Percentiles rank a stretch among this genome's conserved stretches.
phyloP scores from a whole-genome alignment of 2,888 invertebrate genomes.

The Eucera pruinosa region DNA sequence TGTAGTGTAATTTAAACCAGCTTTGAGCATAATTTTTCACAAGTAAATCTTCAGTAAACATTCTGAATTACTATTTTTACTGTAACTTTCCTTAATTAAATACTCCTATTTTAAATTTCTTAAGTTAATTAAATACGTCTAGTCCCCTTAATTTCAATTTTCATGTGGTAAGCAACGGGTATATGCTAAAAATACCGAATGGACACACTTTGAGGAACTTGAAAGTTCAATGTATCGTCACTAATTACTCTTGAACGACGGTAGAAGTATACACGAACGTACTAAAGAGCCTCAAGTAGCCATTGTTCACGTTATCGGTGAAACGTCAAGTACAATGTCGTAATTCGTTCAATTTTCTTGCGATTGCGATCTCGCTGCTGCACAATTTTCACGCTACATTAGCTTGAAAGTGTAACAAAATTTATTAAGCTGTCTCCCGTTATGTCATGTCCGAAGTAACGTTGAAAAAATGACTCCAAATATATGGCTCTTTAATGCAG shows the following conservation, averaged over 20 bases:
- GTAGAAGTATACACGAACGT: not conserved
- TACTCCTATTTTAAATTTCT: too few species aligned
- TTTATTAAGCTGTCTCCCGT: slow-evolving; percentile 9
- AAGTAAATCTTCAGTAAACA: not conserved
- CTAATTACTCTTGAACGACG: slow-evolving; percentile 5
- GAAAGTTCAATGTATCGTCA: not conserved
- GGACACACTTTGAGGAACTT: not conserved
- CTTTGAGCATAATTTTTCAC: not conserved
- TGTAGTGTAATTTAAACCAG: not conserved
- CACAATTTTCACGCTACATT: slow-evolving; percentile 2
- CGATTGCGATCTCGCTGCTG: not conserved
- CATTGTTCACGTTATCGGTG: slow-evolving; percentile 19
- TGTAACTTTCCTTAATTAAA: too few species aligned
- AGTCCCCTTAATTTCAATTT: too few species aligned
- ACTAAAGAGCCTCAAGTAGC: slow-evolving; percentile 5
- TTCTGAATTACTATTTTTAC: not conserved
- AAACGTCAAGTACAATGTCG: slow-evolving; percentile 10
- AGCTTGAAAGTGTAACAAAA: not conserved
- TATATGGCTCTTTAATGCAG: not conserved
- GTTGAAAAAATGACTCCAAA: not conserved
- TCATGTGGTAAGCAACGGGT: not conserved
- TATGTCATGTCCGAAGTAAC: not conserved
- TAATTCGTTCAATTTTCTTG: not conserved
- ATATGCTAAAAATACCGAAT: not conserved
- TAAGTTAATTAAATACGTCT: too few species aligned